Base-by-base conservation (phyloP, 2,888 invertebrate genomes). In the Philereme transversata region DNA sequence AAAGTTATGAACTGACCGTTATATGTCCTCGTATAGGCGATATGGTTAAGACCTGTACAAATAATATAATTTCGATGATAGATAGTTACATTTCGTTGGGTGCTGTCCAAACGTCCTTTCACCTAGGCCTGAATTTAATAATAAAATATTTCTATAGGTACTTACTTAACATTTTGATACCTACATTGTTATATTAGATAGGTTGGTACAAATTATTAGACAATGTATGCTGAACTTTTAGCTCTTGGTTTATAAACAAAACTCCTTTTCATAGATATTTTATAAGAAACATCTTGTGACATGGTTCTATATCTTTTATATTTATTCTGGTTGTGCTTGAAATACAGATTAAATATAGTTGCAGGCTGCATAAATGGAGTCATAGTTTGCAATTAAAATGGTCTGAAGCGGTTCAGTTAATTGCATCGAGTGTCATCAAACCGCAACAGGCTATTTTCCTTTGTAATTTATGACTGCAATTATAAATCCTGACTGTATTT, bases 241-340 rank as follows among this genome's bases (percentile, higher is more conserved):
- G 53, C 61, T 57, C 60, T 47, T 33, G 55, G 56, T 59, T 43
- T 44, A 22, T 22, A 44, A 60, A 55, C 36, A 51, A 59, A 53
- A 47, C 50, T 43, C 51, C 35, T 77, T 81, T 80, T 79, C 76
- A 74, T 80, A 81, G 77, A 77, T 79, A 22, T 22, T 22, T 77
- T 78, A 68, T 82, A 80, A 76, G 72, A 71, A 58, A 67, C 36
- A 46, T 57, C 49, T 57, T 60, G 57, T 55, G 58, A 59, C 58
- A 58, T 50, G 50, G 11, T 50, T 51, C 48, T 11, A 22, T 46
- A 44, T 43, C 46, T 51, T 43, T 47, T 51, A 49, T 33, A 41
- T 60, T 51, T 57, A 50, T 55, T 49, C 44, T 55, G 48, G 45
- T 53, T 59, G 40, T 51, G 46, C 40, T 61, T 54, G 45, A 45